Conservation (phyloP, 2,888 invertebrate genomes). For the Orthonychiurus folsomi region DNA sequence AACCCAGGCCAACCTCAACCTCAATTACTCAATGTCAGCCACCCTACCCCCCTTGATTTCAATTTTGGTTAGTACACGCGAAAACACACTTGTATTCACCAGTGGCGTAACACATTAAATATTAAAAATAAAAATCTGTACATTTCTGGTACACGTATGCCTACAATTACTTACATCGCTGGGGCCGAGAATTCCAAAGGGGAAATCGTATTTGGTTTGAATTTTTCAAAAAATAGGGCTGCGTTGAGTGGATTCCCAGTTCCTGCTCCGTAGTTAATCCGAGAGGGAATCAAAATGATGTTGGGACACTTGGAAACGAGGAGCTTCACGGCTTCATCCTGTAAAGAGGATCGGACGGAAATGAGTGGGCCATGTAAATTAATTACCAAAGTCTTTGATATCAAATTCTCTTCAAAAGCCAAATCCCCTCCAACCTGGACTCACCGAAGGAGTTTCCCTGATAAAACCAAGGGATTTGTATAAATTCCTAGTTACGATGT, state of each 20-base stretch:
- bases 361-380: too few species aligned
- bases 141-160: too few species aligned
- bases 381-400: too few species aligned
- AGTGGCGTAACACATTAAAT: too few species aligned
- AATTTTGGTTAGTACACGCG: too few species aligned
- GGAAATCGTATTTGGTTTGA: slow-evolving; percentile 12
- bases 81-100: too few species aligned
- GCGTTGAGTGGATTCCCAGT: slow-evolving; percentile 26
- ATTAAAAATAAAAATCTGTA: too few species aligned
- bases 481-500: slow-evolving; percentile 23
- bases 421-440: too few species aligned
- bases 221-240: slow-evolving; percentile 29
- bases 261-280: slow-evolving; percentile 30
- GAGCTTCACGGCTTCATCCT: not conserved
- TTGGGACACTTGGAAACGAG: not conserved
- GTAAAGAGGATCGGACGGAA: too few species aligned
- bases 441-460: slow-evolving; percentile 14
- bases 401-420: too few species aligned
- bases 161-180: slow-evolving; percentile 25
- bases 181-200: slow-evolving; percentile 15
- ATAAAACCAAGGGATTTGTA: slow-evolving; percentile 28
- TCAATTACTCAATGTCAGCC: not conserved
- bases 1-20: not conserved
- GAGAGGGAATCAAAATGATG: slow-evolving; percentile 17
- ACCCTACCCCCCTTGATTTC: not conserved